These are phyloP conservation scores for Diplodus sargus DNA, from an alignment of 2,797 vertebrate genomes.

Conservation along the genomic window DNA sequence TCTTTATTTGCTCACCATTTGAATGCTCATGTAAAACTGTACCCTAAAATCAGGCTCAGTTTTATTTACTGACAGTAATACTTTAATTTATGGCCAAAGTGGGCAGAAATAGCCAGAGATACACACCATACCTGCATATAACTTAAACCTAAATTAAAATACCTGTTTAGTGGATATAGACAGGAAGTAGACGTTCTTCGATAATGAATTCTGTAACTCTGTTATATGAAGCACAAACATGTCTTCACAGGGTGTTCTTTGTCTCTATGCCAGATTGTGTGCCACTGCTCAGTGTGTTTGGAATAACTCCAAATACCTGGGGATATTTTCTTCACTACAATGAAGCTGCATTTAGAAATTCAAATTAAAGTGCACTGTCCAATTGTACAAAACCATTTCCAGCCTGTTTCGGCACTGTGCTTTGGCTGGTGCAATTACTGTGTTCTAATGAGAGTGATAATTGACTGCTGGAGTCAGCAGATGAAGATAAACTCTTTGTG, in stretches of 20 bases:
- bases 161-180: background rate
- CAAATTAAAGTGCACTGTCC: constrained; percentile 41
- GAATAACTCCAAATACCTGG: constrained; percentile 31
- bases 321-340: constrained; percentile 34
- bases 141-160: background rate
- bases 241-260: background rate
- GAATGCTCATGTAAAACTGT: background rate
- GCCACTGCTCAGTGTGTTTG: constrained; percentile 1
- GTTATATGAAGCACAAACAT: background rate
- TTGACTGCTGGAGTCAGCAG: constrained; percentile 73
- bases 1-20: background rate
- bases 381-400: constrained; percentile 38
- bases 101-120: background rate
- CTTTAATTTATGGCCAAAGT: background rate
- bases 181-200: constrained; percentile 4
- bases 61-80: background rate
- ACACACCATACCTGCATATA: background rate
- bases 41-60: background rate
- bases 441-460: constrained; percentile 71
- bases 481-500: constrained; percentile 64
- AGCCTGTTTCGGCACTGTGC: constrained; percentile 22
- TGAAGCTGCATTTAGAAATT: constrained; percentile 41
- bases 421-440: constrained; percentile 41
- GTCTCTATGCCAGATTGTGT: constrained; percentile 4
- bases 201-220: background rate